Evolutionary conservation across 2,797 vertebrate species (phyloP).

Genomic region (Nyctibius grandis): DNA sequence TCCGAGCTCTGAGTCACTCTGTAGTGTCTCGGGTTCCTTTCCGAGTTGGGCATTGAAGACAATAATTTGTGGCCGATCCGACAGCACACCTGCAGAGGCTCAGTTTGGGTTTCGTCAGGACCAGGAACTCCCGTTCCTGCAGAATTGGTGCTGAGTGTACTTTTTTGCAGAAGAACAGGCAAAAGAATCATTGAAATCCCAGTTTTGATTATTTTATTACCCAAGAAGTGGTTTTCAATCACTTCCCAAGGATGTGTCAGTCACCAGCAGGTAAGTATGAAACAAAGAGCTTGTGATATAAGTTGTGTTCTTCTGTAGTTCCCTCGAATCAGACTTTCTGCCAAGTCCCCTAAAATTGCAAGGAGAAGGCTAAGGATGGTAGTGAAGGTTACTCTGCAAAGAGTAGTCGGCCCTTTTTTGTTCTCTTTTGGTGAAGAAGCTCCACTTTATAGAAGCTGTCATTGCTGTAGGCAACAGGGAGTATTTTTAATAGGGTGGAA

Average conservation of each 20-base stretch:
- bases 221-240: background rate
- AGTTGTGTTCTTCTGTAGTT: background rate
- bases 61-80: background rate
- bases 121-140: background rate
- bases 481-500: background rate
- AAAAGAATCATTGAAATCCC: background rate
- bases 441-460: background rate
- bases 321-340: background rate
- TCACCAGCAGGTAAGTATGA: background rate
- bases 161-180: background rate
- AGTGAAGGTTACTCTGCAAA: background rate
- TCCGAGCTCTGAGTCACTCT: background rate
- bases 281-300: background rate
- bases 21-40: background rate
- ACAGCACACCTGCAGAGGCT: background rate
- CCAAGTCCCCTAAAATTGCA: background rate
- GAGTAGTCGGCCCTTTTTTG: background rate
- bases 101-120: background rate
- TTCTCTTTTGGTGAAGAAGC: background rate
- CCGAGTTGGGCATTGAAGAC: fast-evolving
- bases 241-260: background rate
- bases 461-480: background rate
- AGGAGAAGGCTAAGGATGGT: background rate
- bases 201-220: too few species aligned
- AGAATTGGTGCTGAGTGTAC: background rate